Conservation (phyloP, 1,140 invertebrate genomes). For the Aphelenchoides fujianensis region DNA sequence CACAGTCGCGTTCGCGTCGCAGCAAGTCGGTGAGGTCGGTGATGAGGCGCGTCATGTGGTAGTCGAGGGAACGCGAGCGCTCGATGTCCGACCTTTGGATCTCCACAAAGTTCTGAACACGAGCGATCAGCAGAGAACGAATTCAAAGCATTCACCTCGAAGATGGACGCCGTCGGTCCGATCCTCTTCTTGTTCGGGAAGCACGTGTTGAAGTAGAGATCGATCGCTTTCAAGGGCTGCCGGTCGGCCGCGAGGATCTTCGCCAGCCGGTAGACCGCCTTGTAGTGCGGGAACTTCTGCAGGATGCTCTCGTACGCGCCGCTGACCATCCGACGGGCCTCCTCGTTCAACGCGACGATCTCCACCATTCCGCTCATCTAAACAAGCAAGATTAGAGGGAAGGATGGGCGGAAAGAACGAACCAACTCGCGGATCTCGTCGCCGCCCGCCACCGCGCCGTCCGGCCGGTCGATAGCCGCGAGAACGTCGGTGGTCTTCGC, state of each 20-base stretch:
- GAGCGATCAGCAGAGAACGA: not conserved
- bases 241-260: not conserved
- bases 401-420: too few relatives aligned
- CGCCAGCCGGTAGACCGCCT: not conserved
- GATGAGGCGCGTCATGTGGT: constrained; percentile 1
- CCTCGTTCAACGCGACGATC: constrained; percentile 10
- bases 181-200: not conserved
- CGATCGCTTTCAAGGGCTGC: not conserved
- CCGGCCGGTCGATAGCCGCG: not conserved
- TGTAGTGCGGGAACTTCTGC: constrained; percentile 1
- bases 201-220: not conserved
- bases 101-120: constrained; percentile 3
- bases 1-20: not conserved
- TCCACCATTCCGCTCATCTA: constrained; percentile 14
- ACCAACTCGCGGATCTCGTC: too few relatives aligned
- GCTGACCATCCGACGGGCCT: not conserved
- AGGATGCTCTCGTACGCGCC: not conserved
- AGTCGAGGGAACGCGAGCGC: not conserved
- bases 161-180: not conserved
- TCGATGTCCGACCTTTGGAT: constrained; percentile 9
- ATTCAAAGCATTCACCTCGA: constrained; percentile 11
- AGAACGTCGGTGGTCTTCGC: not conserved
- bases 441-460: too few relatives aligned
- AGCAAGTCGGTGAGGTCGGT: not conserved
- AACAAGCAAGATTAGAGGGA: not conserved